Conservation (phyloP, 1,140 invertebrate species). For the Trichoplusia ni region DNA sequence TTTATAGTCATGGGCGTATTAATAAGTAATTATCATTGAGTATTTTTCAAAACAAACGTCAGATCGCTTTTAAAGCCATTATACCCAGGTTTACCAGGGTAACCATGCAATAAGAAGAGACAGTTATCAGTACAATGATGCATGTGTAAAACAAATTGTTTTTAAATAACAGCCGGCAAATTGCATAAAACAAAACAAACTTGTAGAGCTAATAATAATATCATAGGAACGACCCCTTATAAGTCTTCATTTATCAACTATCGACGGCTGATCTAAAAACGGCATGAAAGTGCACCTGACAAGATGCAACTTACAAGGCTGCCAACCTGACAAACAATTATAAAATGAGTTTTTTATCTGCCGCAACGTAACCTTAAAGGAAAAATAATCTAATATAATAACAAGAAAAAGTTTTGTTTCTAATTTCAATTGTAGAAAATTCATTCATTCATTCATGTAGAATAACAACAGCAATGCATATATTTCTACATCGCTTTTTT, state of each 20-base stretch:
- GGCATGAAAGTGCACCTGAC: constrained; percentile 39
- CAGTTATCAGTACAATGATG: neutral
- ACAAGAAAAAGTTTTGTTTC: no score
- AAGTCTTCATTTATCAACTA: neutral
- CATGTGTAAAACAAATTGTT: neutral
- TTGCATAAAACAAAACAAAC: neutral
- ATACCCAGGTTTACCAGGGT: no score
- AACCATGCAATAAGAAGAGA: neutral
- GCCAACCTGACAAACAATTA: no score
- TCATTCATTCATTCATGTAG: no score
- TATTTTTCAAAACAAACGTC: no score
- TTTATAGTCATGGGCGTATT: no score
- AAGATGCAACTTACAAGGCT: neutral
- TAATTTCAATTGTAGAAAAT: no score
- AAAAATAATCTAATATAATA: neutral
- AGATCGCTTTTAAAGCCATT: no score
- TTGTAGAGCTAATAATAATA: neutral
- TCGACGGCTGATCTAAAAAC: constrained; percentile 5
- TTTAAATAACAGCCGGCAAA: neutral
- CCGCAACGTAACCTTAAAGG: neutral
- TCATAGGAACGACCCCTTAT: neutral
- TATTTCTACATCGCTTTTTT: no score
- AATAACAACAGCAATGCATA: no score
- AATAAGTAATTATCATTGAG: no score
- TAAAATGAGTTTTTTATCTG: no score